A percentile compares a stretch with the other conserved stretches of the same genome.
Conservation (phyloP, 1,140 invertebrate species). For the Ladona fulva region DNA sequence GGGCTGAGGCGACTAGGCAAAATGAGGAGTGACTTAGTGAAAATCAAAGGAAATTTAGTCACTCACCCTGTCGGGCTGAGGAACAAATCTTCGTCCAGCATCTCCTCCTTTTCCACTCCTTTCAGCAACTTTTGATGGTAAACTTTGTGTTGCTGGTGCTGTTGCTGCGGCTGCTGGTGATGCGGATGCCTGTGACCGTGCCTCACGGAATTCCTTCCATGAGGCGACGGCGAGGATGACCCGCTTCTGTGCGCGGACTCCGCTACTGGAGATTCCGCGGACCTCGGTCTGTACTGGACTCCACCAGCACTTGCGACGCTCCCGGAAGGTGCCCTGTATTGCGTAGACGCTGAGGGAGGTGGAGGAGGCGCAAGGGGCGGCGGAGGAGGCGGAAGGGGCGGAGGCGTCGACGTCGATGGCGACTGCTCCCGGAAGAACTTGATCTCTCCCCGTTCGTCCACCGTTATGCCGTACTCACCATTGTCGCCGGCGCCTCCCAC, state of each 20-base stretch:
- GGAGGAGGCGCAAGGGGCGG: neutral
- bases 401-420: conserved; percentile 29
- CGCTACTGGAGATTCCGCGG: neutral
- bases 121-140: conserved; percentile 37
- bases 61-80: conserved; percentile 56
- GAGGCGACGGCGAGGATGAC: neutral
- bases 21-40: no score
- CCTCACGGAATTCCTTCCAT: neutral
- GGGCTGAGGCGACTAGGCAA: no score
- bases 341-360: neutral
- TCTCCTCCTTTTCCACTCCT: conserved; percentile 45
- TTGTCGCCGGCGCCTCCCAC: conserved; percentile 40
- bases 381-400: neutral
- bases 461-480: conserved; percentile 48
- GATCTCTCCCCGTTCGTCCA: conserved; percentile 54
- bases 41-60: no score
- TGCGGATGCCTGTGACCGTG: conserved; percentile 23
- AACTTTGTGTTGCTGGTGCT: conserved; percentile 31
- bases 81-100: conserved; percentile 56
- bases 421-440: conserved; percentile 45
- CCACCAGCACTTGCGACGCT: neutral
- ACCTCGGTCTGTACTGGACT: neutral
- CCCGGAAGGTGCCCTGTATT: neutral
- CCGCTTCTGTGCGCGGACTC: neutral
- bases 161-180: conserved; percentile 17